Base-by-base conservation (phyloP, 2,797 vertebrate genomes). In the Sebastiscus tertius region DNA sequence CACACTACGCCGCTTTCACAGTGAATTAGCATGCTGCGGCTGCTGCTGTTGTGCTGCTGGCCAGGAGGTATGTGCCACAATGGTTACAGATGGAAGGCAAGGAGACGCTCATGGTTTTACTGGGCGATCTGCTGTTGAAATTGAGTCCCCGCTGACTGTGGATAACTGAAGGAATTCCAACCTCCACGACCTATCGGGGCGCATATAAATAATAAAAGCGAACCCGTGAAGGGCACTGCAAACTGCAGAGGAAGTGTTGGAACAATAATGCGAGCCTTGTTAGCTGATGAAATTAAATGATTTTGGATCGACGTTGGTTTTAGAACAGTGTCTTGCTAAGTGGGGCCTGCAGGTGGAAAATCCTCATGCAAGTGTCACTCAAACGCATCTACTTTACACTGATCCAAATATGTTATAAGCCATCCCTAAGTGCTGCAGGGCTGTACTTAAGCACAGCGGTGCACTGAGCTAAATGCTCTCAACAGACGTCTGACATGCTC, bases 1-100 rank as follows among this genome's bases (percentile, higher is more conserved):
- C 78, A 77, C 87, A 71, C 63, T 66, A 72, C 5, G 18, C 14
- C 65, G 88, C 82, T 84, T 88, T 88, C 84, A 82, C 78, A 58
- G 58, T 67, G 31, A 75, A 89, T 92, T 85, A 88, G 77, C 86
- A 92, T 89, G 75, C 83, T 78, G 81, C 78, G 71, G 84, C 80
- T 66, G 87, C 46, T 49, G 46, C 46, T 49, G 46, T 49, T 49
- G 46, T 82, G 69, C 67, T 82, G 69, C 67, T 55, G 81, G 77
- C 83, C 75, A 64, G 66, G 73, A 66, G 74, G 68, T 67, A 58
- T 63, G 71, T 72, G 62, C 67, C 63, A 34, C 77, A 68, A 55
- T 66, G 62, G 82, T 82, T 77, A 64, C 80, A 67, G 87, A 76
- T 73, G 60, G 82, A 80, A 69, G 63, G 39, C n/a, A 6, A 6